Percentiles rank a stretch among this genome's conserved stretches.
Conservation (phyloP, 2,797 vertebrate species). For the Borostomias antarcticus region DNA sequence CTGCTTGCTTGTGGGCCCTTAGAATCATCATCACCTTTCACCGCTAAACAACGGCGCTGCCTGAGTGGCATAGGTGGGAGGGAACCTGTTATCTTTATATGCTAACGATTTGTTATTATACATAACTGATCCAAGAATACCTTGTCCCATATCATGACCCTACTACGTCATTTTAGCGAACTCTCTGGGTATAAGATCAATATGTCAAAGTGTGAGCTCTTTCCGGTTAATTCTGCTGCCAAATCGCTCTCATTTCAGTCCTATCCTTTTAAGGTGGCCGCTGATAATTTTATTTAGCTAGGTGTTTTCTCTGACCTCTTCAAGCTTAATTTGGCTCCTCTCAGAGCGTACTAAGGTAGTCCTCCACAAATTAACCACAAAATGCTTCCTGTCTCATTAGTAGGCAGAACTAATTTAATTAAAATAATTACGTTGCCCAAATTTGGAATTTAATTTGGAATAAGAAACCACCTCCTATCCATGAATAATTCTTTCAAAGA, state of each 20-base stretch:
- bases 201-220: not conserved
- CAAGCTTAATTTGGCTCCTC: too few species aligned
- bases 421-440: not conserved
- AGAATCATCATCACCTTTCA: too few species aligned
- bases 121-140: not conserved
- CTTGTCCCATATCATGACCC: not conserved
- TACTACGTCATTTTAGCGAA: not conserved
- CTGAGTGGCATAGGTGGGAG: too few species aligned
- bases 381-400: too few species aligned
- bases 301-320: not conserved
- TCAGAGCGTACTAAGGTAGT: too few species aligned
- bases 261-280: not conserved
- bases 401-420: not conserved
- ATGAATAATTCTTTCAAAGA: too few species aligned
- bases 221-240: slow-evolving; percentile 8
- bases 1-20: too few species aligned
- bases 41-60: too few species aligned
- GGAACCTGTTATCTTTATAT: not conserved
- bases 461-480: too few species aligned
- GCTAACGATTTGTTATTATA: slow-evolving; percentile 5
- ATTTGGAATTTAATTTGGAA: too few species aligned
- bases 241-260: not conserved
- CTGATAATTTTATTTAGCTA: not conserved
- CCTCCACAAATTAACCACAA: too few species aligned
- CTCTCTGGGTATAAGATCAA: not conserved